phyloP scores from a whole-genome alignment of 2,113 vertebrate genomes.

The Campylomormyrus numenius region DNA sequence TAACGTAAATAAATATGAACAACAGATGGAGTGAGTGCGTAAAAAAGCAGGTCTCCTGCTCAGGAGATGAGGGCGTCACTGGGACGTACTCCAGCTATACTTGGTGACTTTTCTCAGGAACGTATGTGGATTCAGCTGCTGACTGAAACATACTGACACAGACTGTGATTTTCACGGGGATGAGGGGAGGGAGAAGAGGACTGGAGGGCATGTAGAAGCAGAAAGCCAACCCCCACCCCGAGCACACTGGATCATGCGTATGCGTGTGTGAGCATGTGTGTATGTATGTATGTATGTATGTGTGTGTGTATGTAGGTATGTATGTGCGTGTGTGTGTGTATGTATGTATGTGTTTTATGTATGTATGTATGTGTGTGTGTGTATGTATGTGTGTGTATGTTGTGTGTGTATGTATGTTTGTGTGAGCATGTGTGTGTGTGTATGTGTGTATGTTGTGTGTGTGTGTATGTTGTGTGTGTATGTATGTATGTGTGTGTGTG shows the following conservation, averaged over 20 bases:
- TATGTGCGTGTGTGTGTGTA: not conserved
- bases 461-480: no score
- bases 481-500: no score
- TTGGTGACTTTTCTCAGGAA: not conserved
- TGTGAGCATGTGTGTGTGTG: no score
- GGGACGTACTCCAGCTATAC: not conserved
- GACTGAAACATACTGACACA: conserved; percentile 15
- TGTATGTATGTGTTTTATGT: not conserved
- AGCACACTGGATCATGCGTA: not conserved
- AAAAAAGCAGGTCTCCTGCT: not conserved
- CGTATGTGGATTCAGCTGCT: conserved; percentile 23
- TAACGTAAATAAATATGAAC: not conserved
- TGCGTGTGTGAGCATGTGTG: not conserved
- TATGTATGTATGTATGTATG: not conserved
- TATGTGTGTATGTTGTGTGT: no score
- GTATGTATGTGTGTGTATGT: not conserved
- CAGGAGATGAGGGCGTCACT: not conserved
- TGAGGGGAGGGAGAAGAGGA: conserved; percentile 17
- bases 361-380: not conserved
- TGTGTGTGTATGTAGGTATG: not conserved
- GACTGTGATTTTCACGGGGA: conserved; percentile 12
- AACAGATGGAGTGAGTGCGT: not conserved
- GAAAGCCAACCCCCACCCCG: not conserved
- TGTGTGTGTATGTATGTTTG: no score
- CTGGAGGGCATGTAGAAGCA: not conserved